These are phyloP conservation scores for Buceros bicornis DNA, from an alignment of 2,797 vertebrate genomes.

Conservation along the genomic window DNA sequence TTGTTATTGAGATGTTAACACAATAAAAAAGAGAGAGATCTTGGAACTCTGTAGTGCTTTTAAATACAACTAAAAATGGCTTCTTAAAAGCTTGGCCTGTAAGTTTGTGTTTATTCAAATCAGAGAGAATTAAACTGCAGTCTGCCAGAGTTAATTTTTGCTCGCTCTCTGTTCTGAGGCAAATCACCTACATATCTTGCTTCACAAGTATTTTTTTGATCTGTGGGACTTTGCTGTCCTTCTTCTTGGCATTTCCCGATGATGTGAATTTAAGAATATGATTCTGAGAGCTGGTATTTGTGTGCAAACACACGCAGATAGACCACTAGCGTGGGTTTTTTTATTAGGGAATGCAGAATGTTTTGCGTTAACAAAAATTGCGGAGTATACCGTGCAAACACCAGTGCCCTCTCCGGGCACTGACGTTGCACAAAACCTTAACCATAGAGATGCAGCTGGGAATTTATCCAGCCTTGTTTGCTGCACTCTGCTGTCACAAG, in stretches of 20 bases:
- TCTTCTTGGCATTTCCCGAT: not conserved
- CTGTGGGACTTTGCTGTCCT: not conserved
- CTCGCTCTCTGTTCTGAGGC: not conserved
- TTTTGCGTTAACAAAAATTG: not conserved
- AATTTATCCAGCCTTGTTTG: not conserved
- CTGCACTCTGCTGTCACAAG: not conserved
- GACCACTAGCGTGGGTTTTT: not conserved
- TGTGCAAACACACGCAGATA: not conserved
- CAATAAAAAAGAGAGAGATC: not conserved
- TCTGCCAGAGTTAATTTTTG: not conserved
- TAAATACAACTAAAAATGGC: not conserved
- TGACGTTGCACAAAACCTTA: not conserved
- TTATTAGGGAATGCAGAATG: not conserved
- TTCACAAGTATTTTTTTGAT: constrained; percentile 6
- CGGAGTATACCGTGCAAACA: not conserved
- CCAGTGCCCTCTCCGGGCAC: not conserved
- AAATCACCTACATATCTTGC: not conserved
- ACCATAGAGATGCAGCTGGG: not conserved
- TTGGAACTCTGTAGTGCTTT: not conserved
- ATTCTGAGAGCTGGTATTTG: not conserved
- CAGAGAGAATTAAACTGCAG: not conserved
- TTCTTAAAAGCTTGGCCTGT: not conserved
- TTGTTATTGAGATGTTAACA: not conserved
- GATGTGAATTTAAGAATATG: not conserved
- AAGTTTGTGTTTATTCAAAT: not conserved